phyloP scores from a whole-genome alignment of 2,797 vertebrate species.

The Anguilla pacifica region DNA sequence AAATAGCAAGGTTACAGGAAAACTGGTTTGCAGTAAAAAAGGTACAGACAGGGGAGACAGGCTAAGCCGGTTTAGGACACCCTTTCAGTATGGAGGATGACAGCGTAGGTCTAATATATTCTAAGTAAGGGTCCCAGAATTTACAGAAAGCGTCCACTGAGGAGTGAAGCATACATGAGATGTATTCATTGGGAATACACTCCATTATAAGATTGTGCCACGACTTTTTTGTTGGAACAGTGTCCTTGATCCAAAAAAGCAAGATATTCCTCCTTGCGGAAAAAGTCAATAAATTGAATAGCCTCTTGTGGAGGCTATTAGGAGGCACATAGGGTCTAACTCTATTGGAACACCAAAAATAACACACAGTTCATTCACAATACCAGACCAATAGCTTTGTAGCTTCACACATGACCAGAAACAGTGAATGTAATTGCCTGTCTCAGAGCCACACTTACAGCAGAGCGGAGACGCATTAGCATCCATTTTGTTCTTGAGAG shows the following conservation, averaged over 20 bases:
- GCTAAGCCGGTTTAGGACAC: no score
- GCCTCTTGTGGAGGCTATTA: neutral
- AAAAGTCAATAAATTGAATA: slow-evolving; percentile 14
- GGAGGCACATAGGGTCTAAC: slow-evolving; percentile 13
- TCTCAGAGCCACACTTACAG: neutral
- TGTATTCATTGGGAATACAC: no score
- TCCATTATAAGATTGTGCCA: neutral
- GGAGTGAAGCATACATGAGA: no score
- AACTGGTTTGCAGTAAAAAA: no score
- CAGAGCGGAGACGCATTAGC: slow-evolving; percentile 7
- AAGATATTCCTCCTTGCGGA: slow-evolving; percentile 2
- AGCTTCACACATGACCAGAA: slow-evolving; percentile 17
- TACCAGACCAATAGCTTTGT: slow-evolving; percentile 15
- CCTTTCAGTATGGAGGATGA: no score
- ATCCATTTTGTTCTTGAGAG: neutral
- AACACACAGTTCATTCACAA: slow-evolving; percentile 9
- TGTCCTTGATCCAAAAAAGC: neutral
- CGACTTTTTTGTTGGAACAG: neutral
- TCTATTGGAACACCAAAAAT: slow-evolving; percentile 19
- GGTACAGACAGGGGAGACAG: no score
- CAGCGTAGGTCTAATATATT: no score
- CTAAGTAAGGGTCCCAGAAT: no score
- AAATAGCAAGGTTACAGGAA: no score
- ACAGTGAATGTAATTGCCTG: slow-evolving; percentile 13
- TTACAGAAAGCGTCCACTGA: no score